Conservation (phyloP, 2,888 invertebrate genomes). For the Lacanobia oleracea region DNA sequence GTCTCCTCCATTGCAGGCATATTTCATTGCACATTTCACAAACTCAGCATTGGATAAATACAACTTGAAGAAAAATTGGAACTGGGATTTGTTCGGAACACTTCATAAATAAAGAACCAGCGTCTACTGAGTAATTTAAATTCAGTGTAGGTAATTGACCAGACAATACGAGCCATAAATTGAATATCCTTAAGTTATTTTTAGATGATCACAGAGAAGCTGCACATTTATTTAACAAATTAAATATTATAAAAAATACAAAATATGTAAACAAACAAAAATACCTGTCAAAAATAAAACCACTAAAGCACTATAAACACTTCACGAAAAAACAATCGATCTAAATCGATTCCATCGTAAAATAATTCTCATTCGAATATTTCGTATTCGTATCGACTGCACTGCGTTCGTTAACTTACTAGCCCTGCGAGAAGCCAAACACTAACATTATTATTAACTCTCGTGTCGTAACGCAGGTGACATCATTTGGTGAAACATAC, state of each 20-base stretch:
- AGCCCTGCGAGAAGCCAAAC: conserved; percentile 82
- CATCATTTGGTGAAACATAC: conserved; percentile 82
- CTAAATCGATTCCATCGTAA: conserved; percentile 57
- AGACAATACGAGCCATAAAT: not conserved
- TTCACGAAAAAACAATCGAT: conserved; percentile 60
- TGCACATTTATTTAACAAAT: not conserved
- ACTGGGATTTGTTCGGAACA: not conserved
- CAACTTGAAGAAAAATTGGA: not conserved
- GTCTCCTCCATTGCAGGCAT: too few species aligned
- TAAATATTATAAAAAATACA: not conserved
- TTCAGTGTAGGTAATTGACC: not conserved
- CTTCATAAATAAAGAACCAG: not conserved
- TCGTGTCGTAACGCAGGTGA: conserved; percentile 83
- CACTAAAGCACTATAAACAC: conserved; percentile 37
- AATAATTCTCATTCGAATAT: conserved; percentile 59
- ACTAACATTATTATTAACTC: conserved; percentile 83
- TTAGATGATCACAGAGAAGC: not conserved
- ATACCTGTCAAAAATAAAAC: conserved; percentile 54
- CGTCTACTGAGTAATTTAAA: not conserved
- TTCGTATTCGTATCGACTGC: conserved; percentile 71
- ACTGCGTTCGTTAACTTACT: conserved; percentile 75
- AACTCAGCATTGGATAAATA: not conserved
- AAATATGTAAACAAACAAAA: conserved; percentile 25
- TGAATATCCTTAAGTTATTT: conserved; percentile 18
- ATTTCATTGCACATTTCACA: too few species aligned